Percentiles rank a stretch among this genome's conserved stretches.
phyloP scores from a whole-genome alignment of 2,888 invertebrate species.

The Lutraria lutraria region DNA sequence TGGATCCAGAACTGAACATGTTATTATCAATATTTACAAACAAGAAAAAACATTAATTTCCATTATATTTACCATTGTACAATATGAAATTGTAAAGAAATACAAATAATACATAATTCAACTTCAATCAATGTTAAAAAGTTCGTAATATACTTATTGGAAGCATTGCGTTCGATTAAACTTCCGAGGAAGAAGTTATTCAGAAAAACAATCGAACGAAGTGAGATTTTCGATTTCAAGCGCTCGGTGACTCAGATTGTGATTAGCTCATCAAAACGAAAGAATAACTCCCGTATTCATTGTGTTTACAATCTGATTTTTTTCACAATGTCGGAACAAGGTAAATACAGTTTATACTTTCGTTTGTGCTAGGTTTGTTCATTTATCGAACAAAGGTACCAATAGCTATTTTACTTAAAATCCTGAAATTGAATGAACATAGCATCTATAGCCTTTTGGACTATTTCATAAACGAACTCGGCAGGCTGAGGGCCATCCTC shows the following conservation, averaged over 20 bases:
- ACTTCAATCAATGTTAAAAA: too few species aligned
- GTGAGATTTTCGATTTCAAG: neutral
- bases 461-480: too few species aligned
- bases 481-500: too few species aligned
- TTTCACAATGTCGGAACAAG: constrained; percentile 30
- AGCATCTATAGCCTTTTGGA: too few species aligned
- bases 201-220: neutral
- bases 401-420: neutral
- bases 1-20: too few species aligned
- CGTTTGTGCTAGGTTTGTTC: neutral
- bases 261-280: constrained; percentile 42
- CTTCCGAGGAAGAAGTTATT: neutral
- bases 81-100: too few species aligned
- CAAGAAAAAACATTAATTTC: too few species aligned
- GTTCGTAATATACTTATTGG: too few species aligned
- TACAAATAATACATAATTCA: too few species aligned
- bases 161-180: neutral
- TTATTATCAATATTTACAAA: too few species aligned
- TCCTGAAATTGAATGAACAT: neutral
- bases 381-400: neutral
- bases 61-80: too few species aligned
- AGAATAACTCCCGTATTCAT: neutral
- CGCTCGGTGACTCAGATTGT: constrained; percentile 44
- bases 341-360: neutral
- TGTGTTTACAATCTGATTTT: neutral